Evolutionary conservation across 2,888 invertebrate genomes (phyloP).

Genomic region (Spilosoma lubricipeda): DNA sequence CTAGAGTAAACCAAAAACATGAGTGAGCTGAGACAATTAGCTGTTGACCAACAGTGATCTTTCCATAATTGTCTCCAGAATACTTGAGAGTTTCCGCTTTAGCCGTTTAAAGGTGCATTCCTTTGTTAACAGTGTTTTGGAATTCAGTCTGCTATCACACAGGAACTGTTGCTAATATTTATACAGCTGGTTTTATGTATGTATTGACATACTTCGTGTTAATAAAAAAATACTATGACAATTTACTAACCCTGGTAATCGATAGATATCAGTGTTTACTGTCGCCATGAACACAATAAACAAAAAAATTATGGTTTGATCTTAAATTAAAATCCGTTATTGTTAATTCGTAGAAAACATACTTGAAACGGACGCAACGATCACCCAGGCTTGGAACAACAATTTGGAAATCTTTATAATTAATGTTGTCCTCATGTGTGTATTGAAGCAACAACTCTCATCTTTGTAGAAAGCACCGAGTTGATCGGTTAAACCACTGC

Average conservation of each 20-base stretch:
- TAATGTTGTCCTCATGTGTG: too few relatives aligned
- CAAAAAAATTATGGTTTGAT: background rate
- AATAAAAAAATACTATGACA: background rate
- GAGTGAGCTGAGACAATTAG: conserved; percentile 51
- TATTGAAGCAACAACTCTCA: too few relatives aligned
- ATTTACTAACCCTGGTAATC: background rate
- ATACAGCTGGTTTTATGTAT: background rate
- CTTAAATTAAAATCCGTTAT: too few relatives aligned
- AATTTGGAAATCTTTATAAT: too few relatives aligned
- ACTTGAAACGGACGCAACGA: too few relatives aligned
- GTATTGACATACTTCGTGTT: background rate
- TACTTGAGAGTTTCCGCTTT: background rate
- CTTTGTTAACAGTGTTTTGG: conserved; percentile 4
- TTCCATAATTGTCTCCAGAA: background rate
- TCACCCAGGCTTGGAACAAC: too few relatives aligned
- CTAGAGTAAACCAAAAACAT: conserved; percentile 44
- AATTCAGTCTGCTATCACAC: background rate
- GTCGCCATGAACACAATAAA: background rate
- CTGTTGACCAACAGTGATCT: conserved; percentile 45
- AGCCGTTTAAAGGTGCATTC: background rate
- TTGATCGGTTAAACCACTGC: too few relatives aligned
- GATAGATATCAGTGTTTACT: too few relatives aligned
- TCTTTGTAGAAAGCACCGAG: too few relatives aligned
- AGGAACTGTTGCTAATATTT: background rate
- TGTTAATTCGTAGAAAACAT: too few relatives aligned